phyloP scores from a whole-genome alignment of 2,113 vertebrate species.

The Columbina picui region DNA sequence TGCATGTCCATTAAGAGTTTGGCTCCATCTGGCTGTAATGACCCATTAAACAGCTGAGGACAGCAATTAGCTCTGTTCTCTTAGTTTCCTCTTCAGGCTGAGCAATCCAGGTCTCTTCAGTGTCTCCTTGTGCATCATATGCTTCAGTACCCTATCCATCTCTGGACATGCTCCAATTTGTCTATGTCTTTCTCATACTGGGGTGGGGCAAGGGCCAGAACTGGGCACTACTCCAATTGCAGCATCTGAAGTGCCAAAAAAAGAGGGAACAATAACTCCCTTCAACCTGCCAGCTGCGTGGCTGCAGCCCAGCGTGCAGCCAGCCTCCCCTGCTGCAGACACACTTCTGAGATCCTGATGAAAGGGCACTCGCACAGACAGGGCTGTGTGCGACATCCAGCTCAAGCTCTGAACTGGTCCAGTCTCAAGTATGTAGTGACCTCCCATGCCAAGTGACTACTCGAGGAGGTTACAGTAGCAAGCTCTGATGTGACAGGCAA shows the following conservation, averaged over 20 bases:
- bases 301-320: not conserved
- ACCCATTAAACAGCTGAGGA: slow-evolving; percentile 30
- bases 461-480: not conserved
- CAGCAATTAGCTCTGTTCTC: slow-evolving; percentile 9
- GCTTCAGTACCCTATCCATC: not conserved
- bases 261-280: not conserved
- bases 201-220: not conserved
- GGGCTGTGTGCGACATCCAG: not conserved
- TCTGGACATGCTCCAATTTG: not conserved
- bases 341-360: not conserved
- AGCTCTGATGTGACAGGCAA: not conserved
- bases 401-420: not conserved
- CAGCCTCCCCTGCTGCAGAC: not conserved
- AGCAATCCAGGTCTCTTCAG: not conserved
- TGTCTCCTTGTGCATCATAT: not conserved
- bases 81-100: not conserved
- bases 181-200: not conserved
- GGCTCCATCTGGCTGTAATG: slow-evolving; percentile 34
- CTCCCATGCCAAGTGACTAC: not conserved
- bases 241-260: not conserved
- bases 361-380: not conserved
- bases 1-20: not conserved
- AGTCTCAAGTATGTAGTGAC: not conserved
- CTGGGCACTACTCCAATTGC: not conserved
- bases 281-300: not conserved